These are phyloP conservation scores for Choreutis nemorana DNA, from an alignment of 2,888 invertebrate species.

Conservation along the genomic window DNA sequence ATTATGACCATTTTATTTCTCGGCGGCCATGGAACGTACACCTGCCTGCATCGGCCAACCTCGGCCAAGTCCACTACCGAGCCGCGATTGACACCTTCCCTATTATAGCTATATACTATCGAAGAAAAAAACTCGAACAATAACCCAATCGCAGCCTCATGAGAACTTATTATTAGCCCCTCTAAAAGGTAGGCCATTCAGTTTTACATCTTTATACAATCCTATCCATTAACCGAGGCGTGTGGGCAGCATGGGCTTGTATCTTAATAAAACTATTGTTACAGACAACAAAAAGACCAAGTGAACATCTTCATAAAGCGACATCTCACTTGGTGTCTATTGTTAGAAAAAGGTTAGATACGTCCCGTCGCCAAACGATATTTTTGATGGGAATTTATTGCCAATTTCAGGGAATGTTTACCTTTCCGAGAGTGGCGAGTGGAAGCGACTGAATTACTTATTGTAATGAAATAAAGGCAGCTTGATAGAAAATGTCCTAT, in stretches of 20 bases:
- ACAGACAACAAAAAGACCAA: constrained; percentile 53
- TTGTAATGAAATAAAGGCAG: constrained; percentile 62
- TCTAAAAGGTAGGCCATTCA: constrained; percentile 51
- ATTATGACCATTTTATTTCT: constrained; percentile 61
- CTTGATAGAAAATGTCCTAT: constrained; percentile 60
- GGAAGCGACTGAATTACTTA: constrained; percentile 59
- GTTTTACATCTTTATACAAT: constrained; percentile 63
- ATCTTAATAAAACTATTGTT: constrained; percentile 65
- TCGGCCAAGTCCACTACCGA: constrained; percentile 46
- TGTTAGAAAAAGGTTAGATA: constrained; percentile 40
- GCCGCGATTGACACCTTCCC: constrained; percentile 57
- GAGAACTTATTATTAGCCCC: constrained; percentile 63
- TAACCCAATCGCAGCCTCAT: constrained; percentile 52
- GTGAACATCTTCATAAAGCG: constrained; percentile 61
- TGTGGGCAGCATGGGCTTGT: constrained; percentile 59
- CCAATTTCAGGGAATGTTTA: constrained; percentile 60
- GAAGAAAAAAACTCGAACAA: constrained; percentile 54
- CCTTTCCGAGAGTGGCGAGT: constrained; percentile 56
- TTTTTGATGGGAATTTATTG: constrained; percentile 59
- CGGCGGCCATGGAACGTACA: constrained; percentile 11
- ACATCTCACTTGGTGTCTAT: constrained; percentile 39
- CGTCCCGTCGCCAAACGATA: constrained; percentile 35
- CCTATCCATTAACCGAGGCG: constrained; percentile 59
- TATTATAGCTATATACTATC: constrained; percentile 36
- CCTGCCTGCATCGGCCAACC: constrained; percentile 12